Evolutionary conservation across 2,113 vertebrate genomes (phyloP).

Genomic region (Tylochromis polylepis): DNA sequence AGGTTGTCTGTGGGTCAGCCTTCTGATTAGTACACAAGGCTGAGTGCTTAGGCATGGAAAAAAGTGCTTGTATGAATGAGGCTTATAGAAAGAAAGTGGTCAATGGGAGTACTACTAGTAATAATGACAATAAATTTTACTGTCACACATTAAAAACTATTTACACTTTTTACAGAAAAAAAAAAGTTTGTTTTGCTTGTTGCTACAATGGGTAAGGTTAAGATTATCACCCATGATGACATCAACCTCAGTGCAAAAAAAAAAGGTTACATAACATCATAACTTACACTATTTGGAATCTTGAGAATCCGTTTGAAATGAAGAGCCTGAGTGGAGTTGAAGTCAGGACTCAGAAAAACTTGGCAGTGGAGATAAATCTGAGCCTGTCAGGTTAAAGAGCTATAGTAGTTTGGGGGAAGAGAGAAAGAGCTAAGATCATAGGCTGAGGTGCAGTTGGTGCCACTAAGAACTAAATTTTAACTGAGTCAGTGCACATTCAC

Average conservation of each 20-base stretch:
- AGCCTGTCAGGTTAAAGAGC: neutral
- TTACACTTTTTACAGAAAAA: neutral
- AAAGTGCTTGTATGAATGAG: neutral
- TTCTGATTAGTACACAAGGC: neutral
- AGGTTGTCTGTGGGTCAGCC: neutral
- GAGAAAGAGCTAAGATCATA: neutral
- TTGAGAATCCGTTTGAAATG: neutral
- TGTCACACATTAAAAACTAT: neutral
- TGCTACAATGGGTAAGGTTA: rapidly evolving
- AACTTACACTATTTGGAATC: neutral
- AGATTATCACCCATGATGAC: neutral
- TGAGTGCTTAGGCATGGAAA: neutral
- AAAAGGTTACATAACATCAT: neutral
- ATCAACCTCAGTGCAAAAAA: neutral
- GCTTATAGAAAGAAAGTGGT: neutral
- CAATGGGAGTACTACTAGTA: neutral
- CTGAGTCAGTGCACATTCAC: neutral
- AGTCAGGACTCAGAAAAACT: neutral
- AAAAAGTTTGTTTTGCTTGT: neutral
- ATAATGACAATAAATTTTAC: rapidly evolving
- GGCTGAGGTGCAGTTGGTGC: neutral
- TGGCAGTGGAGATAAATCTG: neutral
- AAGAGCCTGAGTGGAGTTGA: neutral
- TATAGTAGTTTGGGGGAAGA: neutral
- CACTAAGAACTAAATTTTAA: neutral